phyloP scores from a whole-genome alignment of 2,888 invertebrate species.

The Nomada goodeniana region DNA sequence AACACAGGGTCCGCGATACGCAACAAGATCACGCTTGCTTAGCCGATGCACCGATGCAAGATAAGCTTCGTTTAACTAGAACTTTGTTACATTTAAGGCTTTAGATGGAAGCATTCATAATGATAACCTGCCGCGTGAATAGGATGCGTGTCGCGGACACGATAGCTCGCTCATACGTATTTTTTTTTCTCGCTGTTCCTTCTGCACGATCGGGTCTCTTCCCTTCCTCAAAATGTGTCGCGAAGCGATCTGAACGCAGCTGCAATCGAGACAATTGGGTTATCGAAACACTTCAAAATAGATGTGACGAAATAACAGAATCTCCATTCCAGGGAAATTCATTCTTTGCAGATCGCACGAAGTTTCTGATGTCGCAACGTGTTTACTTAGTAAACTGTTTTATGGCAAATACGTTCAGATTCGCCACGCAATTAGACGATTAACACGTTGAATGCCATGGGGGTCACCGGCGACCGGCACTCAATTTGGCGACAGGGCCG shows the following conservation, averaged over 20 bases:
- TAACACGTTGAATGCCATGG: background rate
- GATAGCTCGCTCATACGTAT: background rate
- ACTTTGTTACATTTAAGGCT: conserved; percentile 75
- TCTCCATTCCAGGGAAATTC: background rate
- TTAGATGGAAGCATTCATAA: conserved; percentile 80
- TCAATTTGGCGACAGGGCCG: too few species aligned
- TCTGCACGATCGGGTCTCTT: conserved; percentile 2
- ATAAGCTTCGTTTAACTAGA: conserved; percentile 72
- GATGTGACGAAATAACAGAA: background rate
- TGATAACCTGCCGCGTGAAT: conserved; percentile 38
- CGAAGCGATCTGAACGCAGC: conserved; percentile 22
- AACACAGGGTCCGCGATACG: conserved; percentile 36
- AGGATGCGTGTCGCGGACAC: conserved; percentile 25
- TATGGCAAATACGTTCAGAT: conserved; percentile 23
- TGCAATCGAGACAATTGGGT: too few species aligned
- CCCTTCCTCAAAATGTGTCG: conserved; percentile 15
- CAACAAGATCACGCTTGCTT: conserved; percentile 64
- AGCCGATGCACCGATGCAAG: conserved; percentile 65
- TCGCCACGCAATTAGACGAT: conserved; percentile 29
- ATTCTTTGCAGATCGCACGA: background rate
- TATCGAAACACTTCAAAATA: background rate
- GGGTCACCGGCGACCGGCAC: too few species aligned
- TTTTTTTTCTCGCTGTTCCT: background rate
- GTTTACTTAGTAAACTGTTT: background rate
- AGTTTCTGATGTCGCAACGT: too few species aligned